Evolutionary conservation across 2,797 vertebrate species (phyloP), one percentile per base, ranked within the genome.

Genomic region (Streptopelia turtur): DNA sequence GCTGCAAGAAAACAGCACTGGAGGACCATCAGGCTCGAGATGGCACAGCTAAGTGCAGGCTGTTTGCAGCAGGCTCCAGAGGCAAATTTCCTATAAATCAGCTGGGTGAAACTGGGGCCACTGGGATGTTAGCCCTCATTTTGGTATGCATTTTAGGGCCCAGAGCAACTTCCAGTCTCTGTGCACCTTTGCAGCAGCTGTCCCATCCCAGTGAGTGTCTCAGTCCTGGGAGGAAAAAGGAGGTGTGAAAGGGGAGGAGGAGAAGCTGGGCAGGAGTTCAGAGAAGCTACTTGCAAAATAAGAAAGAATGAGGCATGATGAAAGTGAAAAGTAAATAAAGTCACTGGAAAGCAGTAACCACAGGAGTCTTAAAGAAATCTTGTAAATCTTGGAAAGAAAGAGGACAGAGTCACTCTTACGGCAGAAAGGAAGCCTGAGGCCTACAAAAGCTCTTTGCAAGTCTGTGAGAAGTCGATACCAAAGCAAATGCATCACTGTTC

Each of bases 291-390:
- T 16, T 70, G 49, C 47, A 81, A 90, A 33, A 13, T 30, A 72
- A 84, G 78, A 55, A 72, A 87, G 45, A 94, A 87, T 28, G 27
- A 83, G 43, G n/a, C 25, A 68, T 33, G 35, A 63, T 4, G 6
- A 93, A 90, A 88, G 11, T n/a, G 69, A 76, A 90, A 83, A 79
- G 56, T 82, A 90, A 94, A 90, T 65, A 69, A 94, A 88, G n/a
- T 61, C 50, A 22, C 7, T 55, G 56, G 18, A 72, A 86, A 91
- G 30, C 23, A 66, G n/a, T 31, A 92, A 72, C 39, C 76, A 21
- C 1, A 0, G 61, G 43, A 30, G 8, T 77, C 25, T 59, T 56
- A 69, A 33, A 52, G 33, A 17, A 50, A 52, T 79, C 41, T 57
- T 80, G 52, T 47, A 83, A 63, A 68, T 59, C 64, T 25, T 78